Percentiles rank a stretch among this genome's conserved stretches.
These are phyloP conservation scores for Megalops cyprinoides DNA, from an alignment of 2,797 vertebrate genomes.

Conservation along the genomic window DNA sequence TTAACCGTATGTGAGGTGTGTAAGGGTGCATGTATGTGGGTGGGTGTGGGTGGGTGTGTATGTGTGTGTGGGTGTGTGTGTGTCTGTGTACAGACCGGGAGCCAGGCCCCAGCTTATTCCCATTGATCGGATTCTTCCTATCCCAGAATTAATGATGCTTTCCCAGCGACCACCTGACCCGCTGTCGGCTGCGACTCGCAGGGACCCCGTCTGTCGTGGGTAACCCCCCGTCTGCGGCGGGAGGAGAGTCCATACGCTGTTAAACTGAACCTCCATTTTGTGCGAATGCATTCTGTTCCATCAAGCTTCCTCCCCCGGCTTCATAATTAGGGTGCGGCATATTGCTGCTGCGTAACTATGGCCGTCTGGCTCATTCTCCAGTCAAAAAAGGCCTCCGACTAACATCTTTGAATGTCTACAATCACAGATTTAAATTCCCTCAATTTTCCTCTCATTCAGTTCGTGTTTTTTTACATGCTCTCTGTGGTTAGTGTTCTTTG, in stretches of 20 bases:
- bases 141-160: slow-evolving; percentile 19
- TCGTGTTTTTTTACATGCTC: not conserved
- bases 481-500: not conserved
- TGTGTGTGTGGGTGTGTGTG: not conserved
- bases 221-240: not conserved
- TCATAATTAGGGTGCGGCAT: not conserved
- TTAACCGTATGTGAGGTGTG: not conserved
- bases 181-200: not conserved
- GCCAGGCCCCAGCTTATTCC: slow-evolving; percentile 2
- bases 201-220: not conserved
- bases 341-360: not conserved
- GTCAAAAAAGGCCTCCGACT: not conserved
- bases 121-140: slow-evolving; percentile 10
- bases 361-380: not conserved
- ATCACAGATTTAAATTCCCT: not conserved
- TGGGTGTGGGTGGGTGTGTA: not conserved
- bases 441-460: not conserved
- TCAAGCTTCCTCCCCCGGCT: not conserved
- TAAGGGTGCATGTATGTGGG: not conserved
- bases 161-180: not conserved
- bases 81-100: not conserved
- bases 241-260: slow-evolving; percentile 5
- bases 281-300: not conserved
- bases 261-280: slow-evolving; percentile 17
- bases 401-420: not conserved